phyloP scores from a whole-genome alignment of 2,888 invertebrate species.

The Rugalucina vietnamica region DNA sequence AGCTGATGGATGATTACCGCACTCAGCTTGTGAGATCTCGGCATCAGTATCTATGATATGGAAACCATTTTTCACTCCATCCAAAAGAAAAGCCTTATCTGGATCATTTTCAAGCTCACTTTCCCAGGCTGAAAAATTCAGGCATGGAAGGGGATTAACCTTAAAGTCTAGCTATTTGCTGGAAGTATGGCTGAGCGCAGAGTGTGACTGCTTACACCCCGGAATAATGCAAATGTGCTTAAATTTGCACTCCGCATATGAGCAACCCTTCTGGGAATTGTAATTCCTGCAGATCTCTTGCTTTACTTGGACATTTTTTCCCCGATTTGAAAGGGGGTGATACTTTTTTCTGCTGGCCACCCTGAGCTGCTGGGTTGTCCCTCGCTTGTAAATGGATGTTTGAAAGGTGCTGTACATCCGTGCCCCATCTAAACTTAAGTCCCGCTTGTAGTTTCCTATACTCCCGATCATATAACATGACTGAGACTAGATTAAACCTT shows the following conservation, averaged over 20 bases:
- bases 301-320: neutral
- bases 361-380: neutral
- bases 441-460: slow-evolving; percentile 11
- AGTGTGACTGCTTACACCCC: neutral
- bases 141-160: neutral
- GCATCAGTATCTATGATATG: slow-evolving; percentile 26
- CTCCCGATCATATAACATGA: neutral
- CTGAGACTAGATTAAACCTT: neutral
- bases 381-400: neutral
- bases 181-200: neutral
- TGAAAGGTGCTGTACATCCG: neutral
- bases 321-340: too few species aligned
- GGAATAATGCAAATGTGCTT: neutral
- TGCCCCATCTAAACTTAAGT: neutral
- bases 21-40: neutral
- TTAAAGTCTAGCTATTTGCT: neutral
- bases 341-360: neutral
- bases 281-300: neutral
- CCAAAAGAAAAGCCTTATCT: slow-evolving; percentile 14
- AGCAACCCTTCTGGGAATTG: neutral
- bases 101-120: slow-evolving; percentile 11
- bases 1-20: slow-evolving; percentile 12
- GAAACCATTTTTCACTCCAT: slow-evolving; percentile 36
- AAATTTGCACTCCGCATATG: neutral
- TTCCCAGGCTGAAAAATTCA: slow-evolving; percentile 16